These are phyloP conservation scores for Hyaena hyaena DNA, from an alignment of 2,113 vertebrate genomes.

Conservation along the genomic window DNA sequence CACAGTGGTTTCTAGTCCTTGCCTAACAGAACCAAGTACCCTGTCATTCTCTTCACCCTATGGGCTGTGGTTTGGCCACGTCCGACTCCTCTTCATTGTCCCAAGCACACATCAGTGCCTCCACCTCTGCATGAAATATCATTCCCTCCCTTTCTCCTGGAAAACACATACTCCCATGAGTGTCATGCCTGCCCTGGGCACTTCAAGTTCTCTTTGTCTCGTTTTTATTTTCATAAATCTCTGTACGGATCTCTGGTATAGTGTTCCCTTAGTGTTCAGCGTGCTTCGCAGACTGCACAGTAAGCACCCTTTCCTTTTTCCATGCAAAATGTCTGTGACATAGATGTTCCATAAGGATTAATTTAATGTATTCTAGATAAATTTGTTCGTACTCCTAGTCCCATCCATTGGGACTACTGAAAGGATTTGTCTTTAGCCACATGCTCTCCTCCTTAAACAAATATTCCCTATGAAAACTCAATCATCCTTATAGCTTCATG, in stretches of 20 bases:
- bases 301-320: background rate
- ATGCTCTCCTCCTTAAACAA: background rate
- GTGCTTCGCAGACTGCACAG: background rate
- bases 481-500: background rate
- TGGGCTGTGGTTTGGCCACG: background rate
- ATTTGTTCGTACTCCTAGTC: background rate
- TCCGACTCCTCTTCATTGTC: background rate
- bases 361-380: background rate
- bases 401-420: background rate
- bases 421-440: background rate
- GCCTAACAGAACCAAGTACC: background rate
- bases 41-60: background rate
- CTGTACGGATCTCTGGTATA: background rate
- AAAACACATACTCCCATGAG: background rate
- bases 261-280: background rate
- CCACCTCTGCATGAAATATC: background rate
- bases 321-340: background rate
- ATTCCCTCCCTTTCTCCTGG: background rate
- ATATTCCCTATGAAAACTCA: background rate
- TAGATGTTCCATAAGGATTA: background rate
- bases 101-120: background rate
- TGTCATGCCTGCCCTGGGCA: background rate
- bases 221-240: background rate
- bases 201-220: background rate
- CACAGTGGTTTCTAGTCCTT: background rate